Percentiles rank a stretch among this genome's conserved stretches.
Evolutionary conservation across 2,113 vertebrate genomes (phyloP).

Genomic region (Holacanthus passer): DNA sequence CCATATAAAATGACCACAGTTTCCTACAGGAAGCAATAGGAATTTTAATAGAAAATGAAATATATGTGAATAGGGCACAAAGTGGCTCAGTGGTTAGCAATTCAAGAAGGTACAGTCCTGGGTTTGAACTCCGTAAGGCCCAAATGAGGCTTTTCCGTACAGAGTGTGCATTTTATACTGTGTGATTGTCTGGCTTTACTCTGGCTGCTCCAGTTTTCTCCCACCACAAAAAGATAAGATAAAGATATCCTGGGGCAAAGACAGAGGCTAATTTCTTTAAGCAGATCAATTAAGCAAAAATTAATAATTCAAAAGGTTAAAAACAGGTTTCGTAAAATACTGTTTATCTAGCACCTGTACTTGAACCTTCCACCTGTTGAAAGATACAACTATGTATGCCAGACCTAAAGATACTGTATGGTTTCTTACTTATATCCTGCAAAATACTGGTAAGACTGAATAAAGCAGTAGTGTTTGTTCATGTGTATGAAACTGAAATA

Average conservation of each 20-base stretch:
- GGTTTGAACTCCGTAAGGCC: constrained; percentile 42
- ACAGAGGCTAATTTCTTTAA: background rate
- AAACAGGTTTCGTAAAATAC: constrained; percentile 8
- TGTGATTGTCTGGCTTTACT: constrained; percentile 35
- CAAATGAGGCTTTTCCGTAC: constrained; percentile 40
- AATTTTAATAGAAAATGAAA: constrained; percentile 46
- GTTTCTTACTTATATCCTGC: background rate
- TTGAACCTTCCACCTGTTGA: constrained; percentile 23
- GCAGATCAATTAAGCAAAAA: background rate
- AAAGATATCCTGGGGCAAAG: constrained; percentile 9
- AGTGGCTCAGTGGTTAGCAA: constrained; percentile 28
- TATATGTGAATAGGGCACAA: constrained; percentile 26
- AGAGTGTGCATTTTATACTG: constrained; percentile 17
- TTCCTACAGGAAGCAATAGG: constrained; percentile 62
- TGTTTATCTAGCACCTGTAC: background rate
- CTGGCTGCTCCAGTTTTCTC: constrained; percentile 28
- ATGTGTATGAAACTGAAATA: constrained; percentile 1
- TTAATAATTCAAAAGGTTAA: constrained; percentile 15
- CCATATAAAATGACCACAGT: constrained; percentile 61
- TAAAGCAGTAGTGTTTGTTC: background rate
- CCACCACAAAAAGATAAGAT: background rate
- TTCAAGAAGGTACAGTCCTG: constrained; percentile 36
- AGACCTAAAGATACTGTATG: background rate
- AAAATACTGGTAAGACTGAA: background rate
- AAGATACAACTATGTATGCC: background rate